Evolutionary conservation across 2,113 vertebrate genomes (phyloP).

Genomic region (Silurus glanis): DNA sequence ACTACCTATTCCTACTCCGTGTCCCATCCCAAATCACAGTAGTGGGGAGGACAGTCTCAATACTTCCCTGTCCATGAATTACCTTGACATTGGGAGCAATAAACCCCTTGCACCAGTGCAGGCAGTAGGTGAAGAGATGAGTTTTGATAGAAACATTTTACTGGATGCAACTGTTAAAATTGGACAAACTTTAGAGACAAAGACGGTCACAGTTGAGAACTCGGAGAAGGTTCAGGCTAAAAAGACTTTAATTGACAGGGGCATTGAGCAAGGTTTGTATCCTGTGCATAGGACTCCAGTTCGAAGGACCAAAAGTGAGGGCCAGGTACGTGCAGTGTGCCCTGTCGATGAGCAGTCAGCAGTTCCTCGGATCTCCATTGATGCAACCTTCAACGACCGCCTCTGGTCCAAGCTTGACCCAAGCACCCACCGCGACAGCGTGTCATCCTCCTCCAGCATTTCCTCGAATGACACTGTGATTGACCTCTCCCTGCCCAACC

Average conservation of each 20-base stretch:
- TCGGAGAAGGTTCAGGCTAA: conserved; percentile 40
- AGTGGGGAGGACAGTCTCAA: conserved; percentile 4
- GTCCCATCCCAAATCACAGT: background rate
- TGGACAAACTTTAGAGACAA: conserved; percentile 16
- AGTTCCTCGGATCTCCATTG: conserved; percentile 75
- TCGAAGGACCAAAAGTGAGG: conserved; percentile 75
- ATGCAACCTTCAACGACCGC: conserved; percentile 81
- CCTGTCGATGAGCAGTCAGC: conserved; percentile 62
- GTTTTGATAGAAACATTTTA: background rate
- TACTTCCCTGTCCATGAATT: conserved; percentile 42
- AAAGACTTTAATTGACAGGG: conserved; percentile 54
- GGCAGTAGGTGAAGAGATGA: conserved; percentile 2
- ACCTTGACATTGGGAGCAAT: conserved; percentile 42
- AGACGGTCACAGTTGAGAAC: background rate
- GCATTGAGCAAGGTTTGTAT: conserved; percentile 44
- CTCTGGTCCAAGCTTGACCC: conserved; percentile 88
- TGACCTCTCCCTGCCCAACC: conserved; percentile 83
- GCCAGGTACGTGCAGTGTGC: conserved; percentile 59
- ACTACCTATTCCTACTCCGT: conserved; percentile 12
- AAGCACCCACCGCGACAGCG: conserved; percentile 78
- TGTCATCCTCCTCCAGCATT: conserved; percentile 92
- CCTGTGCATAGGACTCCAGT: conserved; percentile 49
- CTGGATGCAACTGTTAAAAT: background rate
- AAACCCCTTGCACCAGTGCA: conserved; percentile 19
- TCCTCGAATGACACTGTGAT: conserved; percentile 93